Evolutionary conservation across 2,888 invertebrate species (phyloP).

Genomic region (Athalia circularis): DNA sequence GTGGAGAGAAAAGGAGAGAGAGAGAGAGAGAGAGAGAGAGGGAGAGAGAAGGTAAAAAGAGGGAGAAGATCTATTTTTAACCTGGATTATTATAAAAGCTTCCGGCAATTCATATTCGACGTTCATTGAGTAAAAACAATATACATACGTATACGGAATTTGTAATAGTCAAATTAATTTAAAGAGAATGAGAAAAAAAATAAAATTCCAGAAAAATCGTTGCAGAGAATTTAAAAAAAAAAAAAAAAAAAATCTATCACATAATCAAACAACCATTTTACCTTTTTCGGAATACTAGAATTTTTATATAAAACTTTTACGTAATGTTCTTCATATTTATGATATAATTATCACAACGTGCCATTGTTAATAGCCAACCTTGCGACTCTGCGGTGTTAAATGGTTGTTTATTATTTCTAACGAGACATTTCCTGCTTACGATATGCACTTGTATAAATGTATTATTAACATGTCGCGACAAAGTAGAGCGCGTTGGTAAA

Average conservation of each 20-base stretch:
- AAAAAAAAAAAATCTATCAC: too few relatives aligned
- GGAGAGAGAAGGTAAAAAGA: too few relatives aligned
- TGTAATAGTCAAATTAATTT: too few relatives aligned
- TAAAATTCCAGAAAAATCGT: too few relatives aligned
- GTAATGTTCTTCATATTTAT: constrained; percentile 21
- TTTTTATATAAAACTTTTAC: constrained; percentile 24
- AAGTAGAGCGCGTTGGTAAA: constrained; percentile 1
- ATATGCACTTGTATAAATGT: constrained; percentile 54
- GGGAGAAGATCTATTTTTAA: background rate
- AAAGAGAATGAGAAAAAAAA: too few relatives aligned
- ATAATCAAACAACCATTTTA: background rate
- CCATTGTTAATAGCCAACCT: constrained; percentile 53
- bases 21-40: background rate
- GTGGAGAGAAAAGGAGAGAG: background rate
- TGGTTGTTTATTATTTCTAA: constrained; percentile 69
- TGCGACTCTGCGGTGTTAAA: constrained; percentile 51
- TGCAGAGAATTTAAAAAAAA: too few relatives aligned
- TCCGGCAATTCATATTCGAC: background rate
- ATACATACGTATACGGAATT: background rate
- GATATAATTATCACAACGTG: constrained; percentile 53
- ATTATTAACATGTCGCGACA: constrained; percentile 25
- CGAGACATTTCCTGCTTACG: constrained; percentile 68
- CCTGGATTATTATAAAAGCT: background rate
- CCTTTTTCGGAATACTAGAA: background rate
- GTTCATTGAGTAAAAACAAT: background rate